These are phyloP conservation scores for Ctena decussata DNA, from an alignment of 2,888 invertebrate species.

Conservation along the genomic window DNA sequence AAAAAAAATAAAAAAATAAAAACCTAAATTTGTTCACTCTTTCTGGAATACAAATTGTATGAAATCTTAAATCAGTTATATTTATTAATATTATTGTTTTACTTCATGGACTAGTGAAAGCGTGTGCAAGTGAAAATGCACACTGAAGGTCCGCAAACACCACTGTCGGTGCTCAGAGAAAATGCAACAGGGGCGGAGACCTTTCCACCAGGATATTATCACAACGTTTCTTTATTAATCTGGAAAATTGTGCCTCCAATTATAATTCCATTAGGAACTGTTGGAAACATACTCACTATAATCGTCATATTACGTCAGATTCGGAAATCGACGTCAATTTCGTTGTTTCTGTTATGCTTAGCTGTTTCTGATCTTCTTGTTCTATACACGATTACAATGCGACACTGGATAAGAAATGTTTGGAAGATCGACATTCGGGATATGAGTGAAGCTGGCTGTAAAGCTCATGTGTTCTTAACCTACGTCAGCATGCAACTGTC, in stretches of 20 bases:
- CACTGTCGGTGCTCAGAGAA: neutral
- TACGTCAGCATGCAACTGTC: constrained; percentile 75
- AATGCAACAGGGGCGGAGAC: neutral
- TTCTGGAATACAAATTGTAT: too few relatives aligned
- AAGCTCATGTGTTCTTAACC: constrained; percentile 71
- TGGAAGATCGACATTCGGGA: constrained; percentile 66
- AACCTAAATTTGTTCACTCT: too few relatives aligned
- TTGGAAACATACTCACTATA: constrained; percentile 76
- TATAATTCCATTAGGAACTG: constrained; percentile 74
- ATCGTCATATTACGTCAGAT: constrained; percentile 65
- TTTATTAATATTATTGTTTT: too few relatives aligned
- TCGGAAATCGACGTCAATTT: constrained; percentile 64
- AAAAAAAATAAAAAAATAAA: too few relatives aligned
- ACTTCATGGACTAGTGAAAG: too few relatives aligned
- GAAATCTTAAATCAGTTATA: too few relatives aligned
- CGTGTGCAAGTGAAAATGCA: neutral
- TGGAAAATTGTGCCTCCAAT: constrained; percentile 71
- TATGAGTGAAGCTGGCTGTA: constrained; percentile 54
- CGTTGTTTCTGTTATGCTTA: constrained; percentile 73
- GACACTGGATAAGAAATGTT: constrained; percentile 64
- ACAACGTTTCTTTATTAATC: constrained; percentile 34
- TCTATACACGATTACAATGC: constrained; percentile 72
- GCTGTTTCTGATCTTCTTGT: constrained; percentile 72
- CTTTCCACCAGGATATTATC: constrained; percentile 49
- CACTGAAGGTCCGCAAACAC: neutral